Evolutionary conservation across 2,888 invertebrate species (phyloP).

Genomic region (Actias luna): DNA sequence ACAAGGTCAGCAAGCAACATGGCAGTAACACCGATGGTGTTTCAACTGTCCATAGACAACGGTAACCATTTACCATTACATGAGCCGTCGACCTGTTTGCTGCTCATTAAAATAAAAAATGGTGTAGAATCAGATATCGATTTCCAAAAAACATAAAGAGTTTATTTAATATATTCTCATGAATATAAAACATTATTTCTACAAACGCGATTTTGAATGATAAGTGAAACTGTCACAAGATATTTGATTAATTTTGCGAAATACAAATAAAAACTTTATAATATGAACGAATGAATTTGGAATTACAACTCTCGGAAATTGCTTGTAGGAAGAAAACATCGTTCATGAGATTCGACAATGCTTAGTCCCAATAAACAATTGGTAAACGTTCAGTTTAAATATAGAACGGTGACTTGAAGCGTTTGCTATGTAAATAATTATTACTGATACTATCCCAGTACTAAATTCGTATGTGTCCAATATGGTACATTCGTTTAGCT

Average conservation of each 20-base stretch:
- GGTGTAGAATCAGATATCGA: not conserved
- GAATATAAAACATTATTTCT: not conserved
- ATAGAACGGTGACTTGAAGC: conserved; percentile 15
- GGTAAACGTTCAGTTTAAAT: conserved; percentile 22
- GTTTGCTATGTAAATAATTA: conserved; percentile 21
- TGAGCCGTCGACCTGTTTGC: too few species aligned
- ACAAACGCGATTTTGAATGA: not conserved
- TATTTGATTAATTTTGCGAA: conserved; percentile 35
- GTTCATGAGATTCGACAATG: conserved; percentile 28
- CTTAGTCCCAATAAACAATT: conserved; percentile 18
- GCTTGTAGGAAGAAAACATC: conserved; percentile 37
- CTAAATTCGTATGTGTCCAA: not conserved
- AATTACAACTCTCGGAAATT: conserved; percentile 40
- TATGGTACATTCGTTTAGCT: not conserved
- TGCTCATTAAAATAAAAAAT: too few species aligned
- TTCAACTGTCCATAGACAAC: too few species aligned
- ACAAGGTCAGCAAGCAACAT: too few species aligned
- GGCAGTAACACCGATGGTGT: too few species aligned
- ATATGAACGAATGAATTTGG: not conserved
- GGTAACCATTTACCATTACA: too few species aligned
- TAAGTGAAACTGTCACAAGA: conserved; percentile 22
- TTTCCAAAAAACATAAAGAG: not conserved
- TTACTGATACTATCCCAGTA: not conserved
- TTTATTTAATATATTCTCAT: too few species aligned
- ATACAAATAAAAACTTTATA: conserved; percentile 36